Conservation (phyloP, 2,113 vertebrate genomes). For the Heloderma charlesbogerti region DNA sequence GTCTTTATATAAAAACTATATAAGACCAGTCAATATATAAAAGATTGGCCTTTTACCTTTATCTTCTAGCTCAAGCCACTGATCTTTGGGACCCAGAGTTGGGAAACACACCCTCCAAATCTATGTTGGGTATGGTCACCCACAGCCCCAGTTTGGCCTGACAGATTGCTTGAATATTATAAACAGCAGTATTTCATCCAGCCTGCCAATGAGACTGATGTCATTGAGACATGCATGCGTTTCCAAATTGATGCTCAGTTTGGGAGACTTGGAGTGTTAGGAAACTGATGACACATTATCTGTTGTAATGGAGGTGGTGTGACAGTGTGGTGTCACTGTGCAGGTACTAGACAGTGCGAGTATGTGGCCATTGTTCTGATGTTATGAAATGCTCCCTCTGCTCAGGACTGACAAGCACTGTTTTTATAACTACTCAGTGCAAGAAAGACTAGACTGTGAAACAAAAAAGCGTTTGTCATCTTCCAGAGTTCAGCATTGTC, state of each 20-base stretch:
- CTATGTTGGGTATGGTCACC: neutral
- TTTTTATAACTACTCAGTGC: neutral
- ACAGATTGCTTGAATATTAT: neutral
- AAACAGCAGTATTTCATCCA: neutral
- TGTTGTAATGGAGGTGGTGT: neutral
- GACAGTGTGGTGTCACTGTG: neutral
- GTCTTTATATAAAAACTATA: neutral
- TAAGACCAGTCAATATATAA: too few species aligned
- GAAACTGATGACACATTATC: slow-evolving; percentile 4
- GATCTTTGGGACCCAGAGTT: neutral
- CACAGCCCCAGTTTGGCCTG: neutral
- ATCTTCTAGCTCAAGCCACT: too few species aligned
- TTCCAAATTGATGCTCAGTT: neutral
- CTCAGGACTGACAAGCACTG: neutral
- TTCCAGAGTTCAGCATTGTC: slow-evolving; percentile 13
- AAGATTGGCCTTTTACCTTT: neutral
- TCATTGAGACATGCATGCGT: neutral
- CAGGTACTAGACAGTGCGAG: slow-evolving; percentile 1
- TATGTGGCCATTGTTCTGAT: slow-evolving; percentile 2
- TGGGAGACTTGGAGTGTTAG: slow-evolving; percentile 1
- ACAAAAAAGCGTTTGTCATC: slow-evolving; percentile 17
- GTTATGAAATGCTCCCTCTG: slow-evolving; percentile 24
- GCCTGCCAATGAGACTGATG: neutral
- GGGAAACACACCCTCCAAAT: neutral
- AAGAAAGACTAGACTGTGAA: neutral